Percentiles rank a stretch among this genome's conserved stretches.
phyloP scores from a whole-genome alignment of 2,888 invertebrate species.

The Sarcophaga rosellei region DNA sequence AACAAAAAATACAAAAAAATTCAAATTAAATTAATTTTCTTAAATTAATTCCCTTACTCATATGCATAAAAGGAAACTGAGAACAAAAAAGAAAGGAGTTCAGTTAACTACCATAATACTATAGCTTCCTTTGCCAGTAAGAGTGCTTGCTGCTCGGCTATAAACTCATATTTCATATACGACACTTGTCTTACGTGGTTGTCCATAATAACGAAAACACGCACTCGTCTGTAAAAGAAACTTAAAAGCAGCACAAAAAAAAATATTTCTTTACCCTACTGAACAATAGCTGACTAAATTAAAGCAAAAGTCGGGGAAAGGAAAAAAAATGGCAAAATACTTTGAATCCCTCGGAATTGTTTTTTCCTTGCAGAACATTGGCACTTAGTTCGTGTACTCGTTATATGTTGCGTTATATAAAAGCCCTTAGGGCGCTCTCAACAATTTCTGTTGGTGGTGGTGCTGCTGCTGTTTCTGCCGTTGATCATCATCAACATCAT shows the following conservation, averaged over 20 bases:
- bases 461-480: slow-evolving; percentile 63
- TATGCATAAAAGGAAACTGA: not conserved
- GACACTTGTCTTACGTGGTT: slow-evolving; percentile 62
- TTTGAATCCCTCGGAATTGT: slow-evolving; percentile 44
- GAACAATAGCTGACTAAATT: slow-evolving; percentile 34
- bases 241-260: not conserved
- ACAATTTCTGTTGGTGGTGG: slow-evolving; percentile 74
- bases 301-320: slow-evolving; percentile 30
- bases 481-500: slow-evolving; percentile 45
- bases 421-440: slow-evolving; percentile 79
- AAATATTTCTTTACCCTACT: not conserved
- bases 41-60: too few species aligned
- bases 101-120: too few species aligned
- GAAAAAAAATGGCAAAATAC: slow-evolving; percentile 9
- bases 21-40: slow-evolving; percentile 35
- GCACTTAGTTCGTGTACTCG: slow-evolving; percentile 63
- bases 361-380: not conserved
- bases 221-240: slow-evolving; percentile 50
- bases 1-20: not conserved
- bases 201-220: slow-evolving; percentile 64
- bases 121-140: too few species aligned
- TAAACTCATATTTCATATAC: slow-evolving; percentile 66
- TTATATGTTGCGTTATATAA: slow-evolving; percentile 63
- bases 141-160: not conserved
- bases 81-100: too few species aligned